Percentiles rank a stretch among this genome's conserved stretches.
Evolutionary conservation across 2,888 invertebrate genomes (phyloP).

Genomic region (Scotopteryx bipunctaria): DNA sequence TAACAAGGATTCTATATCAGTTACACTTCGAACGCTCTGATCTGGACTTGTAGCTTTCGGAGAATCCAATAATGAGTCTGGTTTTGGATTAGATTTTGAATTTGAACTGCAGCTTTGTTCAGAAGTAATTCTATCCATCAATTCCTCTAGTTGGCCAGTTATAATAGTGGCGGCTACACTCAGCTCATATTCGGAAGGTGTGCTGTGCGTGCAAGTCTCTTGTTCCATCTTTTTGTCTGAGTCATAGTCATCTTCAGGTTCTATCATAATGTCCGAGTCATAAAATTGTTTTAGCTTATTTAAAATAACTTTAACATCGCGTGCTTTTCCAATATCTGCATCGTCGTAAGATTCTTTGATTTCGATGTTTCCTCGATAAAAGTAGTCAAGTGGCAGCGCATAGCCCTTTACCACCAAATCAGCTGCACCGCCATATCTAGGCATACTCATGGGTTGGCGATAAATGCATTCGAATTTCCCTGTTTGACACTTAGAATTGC

Average conservation of each 20-base stretch:
- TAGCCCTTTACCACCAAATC: conserved; percentile 60
- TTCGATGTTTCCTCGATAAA: conserved; percentile 60
- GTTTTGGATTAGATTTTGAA: conserved; percentile 27
- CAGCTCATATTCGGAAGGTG: conserved; percentile 48
- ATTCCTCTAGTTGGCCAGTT: conserved; percentile 49
- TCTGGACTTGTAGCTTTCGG: conserved; percentile 16
- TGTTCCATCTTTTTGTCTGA: conserved; percentile 24
- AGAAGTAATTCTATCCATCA: conserved; percentile 48
- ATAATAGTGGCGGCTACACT: conserved; percentile 45
- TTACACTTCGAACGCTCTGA: conserved; percentile 41
- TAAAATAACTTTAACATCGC: conserved; percentile 49
- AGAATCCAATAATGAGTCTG: conserved; percentile 14
- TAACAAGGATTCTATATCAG: conserved; percentile 41
- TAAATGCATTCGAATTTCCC: conserved; percentile 85
- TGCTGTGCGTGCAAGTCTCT: conserved; percentile 39
- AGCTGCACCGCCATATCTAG: conserved; percentile 49
- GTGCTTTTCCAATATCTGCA: conserved; percentile 48
- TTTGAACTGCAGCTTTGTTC: conserved; percentile 29
- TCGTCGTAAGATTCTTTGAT: conserved; percentile 48
- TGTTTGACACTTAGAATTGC: conserved; percentile 70
- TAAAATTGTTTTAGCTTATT: conserved; percentile 53
- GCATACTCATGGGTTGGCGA: conserved; percentile 63
- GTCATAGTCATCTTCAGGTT: conserved; percentile 46
- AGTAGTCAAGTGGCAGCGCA: conserved; percentile 61
- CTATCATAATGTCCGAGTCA: conserved; percentile 52